These are phyloP conservation scores for Papilio polytes DNA, from an alignment of 1,140 invertebrate genomes.

Conservation along the genomic window DNA sequence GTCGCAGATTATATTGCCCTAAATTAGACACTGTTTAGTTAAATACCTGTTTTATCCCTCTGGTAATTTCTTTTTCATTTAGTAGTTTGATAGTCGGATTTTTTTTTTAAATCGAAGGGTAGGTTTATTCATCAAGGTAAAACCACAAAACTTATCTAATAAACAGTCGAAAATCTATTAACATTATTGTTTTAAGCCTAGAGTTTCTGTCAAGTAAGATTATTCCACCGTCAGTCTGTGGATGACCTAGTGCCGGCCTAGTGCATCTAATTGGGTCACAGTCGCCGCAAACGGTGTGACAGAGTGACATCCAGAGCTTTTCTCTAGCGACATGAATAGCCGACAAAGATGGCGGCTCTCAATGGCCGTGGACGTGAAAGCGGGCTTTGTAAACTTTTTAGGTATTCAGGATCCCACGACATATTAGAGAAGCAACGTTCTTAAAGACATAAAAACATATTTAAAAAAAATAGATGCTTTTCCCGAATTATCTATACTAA, in stretches of 20 bases:
- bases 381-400: slow-evolving; percentile 11
- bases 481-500: too few species aligned
- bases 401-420: background rate
- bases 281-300: slow-evolving; percentile 44
- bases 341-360: background rate
- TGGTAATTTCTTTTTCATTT: too few species aligned
- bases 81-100: too few species aligned
- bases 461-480: too few species aligned
- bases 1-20: too few species aligned
- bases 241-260: slow-evolving; percentile 22
- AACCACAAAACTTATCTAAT: too few species aligned
- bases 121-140: too few species aligned
- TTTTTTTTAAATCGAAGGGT: too few species aligned
- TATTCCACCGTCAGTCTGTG: slow-evolving; percentile 28
- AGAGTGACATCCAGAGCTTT: slow-evolving; percentile 41
- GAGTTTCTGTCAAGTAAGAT: background rate
- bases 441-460: background rate
- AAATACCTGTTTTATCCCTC: too few species aligned
- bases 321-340: slow-evolving; percentile 23
- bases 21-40: too few species aligned
- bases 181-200: too few species aligned
- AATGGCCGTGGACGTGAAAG: background rate
- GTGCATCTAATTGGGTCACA: slow-evolving; percentile 43
- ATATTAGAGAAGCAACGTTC: background rate
- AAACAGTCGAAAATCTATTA: too few species aligned